Evolutionary conservation across 1,140 invertebrate genomes (phyloP).

Genomic region (Fopius arisanus): DNA sequence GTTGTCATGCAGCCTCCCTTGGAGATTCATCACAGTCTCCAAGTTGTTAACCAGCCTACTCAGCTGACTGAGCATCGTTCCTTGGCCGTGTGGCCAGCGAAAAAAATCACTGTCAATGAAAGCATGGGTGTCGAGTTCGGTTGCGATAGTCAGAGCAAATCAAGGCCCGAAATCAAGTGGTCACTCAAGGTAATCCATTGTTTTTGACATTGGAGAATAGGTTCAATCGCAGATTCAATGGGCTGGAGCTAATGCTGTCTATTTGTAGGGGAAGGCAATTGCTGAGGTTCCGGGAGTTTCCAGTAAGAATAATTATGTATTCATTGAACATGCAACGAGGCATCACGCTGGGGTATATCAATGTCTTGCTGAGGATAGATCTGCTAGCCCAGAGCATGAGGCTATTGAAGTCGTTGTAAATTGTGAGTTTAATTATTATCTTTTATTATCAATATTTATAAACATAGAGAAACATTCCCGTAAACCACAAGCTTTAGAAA

Average conservation of each 20-base stretch:
- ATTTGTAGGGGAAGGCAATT: conserved; percentile 43
- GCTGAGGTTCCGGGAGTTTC: background rate
- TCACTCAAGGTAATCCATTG: conserved; percentile 45
- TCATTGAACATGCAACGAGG: conserved; percentile 46
- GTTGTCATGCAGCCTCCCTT: conserved; percentile 17
- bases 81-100: conserved; percentile 20
- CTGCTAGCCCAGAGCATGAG: conserved; percentile 31
- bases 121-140: conserved; percentile 35
- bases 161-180: conserved; percentile 44
- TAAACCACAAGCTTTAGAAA: no score
- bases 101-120: conserved; percentile 29
- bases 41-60: conserved; percentile 24
- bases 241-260: conserved; percentile 17
- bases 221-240: background rate
- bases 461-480: no score
- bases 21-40: conserved; percentile 38
- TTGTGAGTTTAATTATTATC: conserved; percentile 42
- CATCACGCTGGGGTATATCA: conserved; percentile 47
- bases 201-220: background rate
- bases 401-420: conserved; percentile 42
- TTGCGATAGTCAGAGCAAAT: conserved; percentile 34
- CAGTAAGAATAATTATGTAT: conserved; percentile 36
- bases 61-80: conserved; percentile 34
- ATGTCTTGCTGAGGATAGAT: conserved; percentile 48
- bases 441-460: background rate